Conservation (phyloP, 2,888 invertebrate species). For the Pseudoips prasinana region DNA sequence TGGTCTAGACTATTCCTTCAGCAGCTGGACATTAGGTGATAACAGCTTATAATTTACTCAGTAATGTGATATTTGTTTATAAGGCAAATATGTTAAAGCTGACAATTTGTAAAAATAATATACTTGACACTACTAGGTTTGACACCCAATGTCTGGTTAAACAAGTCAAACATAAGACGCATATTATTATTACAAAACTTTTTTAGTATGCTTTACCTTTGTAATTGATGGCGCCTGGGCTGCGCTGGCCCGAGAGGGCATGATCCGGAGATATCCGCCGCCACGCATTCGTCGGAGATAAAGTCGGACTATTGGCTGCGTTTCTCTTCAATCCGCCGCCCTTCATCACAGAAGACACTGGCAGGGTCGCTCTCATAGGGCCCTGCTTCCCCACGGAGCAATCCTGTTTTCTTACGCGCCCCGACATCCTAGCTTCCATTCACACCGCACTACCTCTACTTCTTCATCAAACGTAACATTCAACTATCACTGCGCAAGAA, state of each 20-base stretch:
- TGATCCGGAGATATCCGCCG: conserved; percentile 87
- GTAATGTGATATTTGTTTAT: no score
- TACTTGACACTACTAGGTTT: no score
- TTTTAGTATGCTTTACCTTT: conserved; percentile 86
- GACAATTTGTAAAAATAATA: no score
- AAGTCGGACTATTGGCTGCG: conserved; percentile 84
- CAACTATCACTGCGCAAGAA: conserved; percentile 51
- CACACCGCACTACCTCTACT: conserved; percentile 39
- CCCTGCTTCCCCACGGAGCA: conserved; percentile 83
- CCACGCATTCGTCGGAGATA: conserved; percentile 86
- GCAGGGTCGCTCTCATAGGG: conserved; percentile 89
- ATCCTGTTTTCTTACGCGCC: conserved; percentile 85
- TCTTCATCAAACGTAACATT: conserved; percentile 42
- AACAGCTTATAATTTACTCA: no score
- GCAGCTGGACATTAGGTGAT: no score
- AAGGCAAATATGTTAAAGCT: no score
- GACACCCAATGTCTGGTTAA: no score
- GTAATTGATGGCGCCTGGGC: conserved; percentile 87
- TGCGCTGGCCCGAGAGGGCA: conserved; percentile 86
- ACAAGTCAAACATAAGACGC: no score
- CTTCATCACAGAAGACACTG: conserved; percentile 87
- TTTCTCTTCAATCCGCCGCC: conserved; percentile 83
- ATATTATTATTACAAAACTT: no score
- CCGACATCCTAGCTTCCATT: conserved; percentile 72
- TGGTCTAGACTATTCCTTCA: no score